Evolutionary conservation across 2,797 vertebrate species (phyloP).

Genomic region (Heteromormyrus szaboi): DNA sequence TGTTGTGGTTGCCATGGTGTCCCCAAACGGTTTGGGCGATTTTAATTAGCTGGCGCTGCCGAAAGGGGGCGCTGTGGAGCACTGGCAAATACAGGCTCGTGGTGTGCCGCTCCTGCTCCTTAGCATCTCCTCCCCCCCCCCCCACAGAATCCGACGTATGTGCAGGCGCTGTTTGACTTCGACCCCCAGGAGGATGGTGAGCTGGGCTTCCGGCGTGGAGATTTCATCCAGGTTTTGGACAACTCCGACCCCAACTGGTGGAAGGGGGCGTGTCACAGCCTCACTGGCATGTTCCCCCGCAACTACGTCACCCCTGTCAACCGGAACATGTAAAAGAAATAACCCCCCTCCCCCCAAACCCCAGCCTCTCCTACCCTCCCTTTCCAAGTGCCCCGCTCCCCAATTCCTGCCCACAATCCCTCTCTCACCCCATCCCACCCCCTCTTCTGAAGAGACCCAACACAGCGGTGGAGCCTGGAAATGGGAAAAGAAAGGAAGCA

Average conservation of each 20-base stretch:
- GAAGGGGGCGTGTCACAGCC: constrained; percentile 94
- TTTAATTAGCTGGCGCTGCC: not conserved
- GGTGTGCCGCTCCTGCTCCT: not conserved
- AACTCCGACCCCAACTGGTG: constrained; percentile 94
- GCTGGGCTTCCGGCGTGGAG: constrained; percentile 92
- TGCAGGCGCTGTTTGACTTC: constrained; percentile 98
- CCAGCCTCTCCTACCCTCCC: constrained; percentile 21
- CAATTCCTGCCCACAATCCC: not conserved
- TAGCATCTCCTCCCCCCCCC: not conserved
- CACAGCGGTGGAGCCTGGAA: not conserved
- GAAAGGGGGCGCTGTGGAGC: not conserved
- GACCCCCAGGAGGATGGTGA: constrained; percentile 98
- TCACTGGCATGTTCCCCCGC: constrained; percentile 98
- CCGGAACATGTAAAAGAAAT: constrained; percentile 68
- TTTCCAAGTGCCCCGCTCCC: not conserved
- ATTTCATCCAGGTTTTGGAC: constrained; percentile 96
- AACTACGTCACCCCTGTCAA: constrained; percentile 96
- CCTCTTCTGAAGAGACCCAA: constrained; percentile 16
- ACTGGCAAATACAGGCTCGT: not conserved
- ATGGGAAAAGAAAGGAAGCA: constrained; percentile 36
- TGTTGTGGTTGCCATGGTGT: not conserved
- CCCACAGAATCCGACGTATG: constrained; percentile 66
- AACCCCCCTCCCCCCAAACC: constrained; percentile 26
- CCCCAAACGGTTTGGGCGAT: not conserved
- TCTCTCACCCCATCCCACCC: not conserved